phyloP scores from a whole-genome alignment of 1,140 invertebrate species.

The Harlomillsia oculata region DNA sequence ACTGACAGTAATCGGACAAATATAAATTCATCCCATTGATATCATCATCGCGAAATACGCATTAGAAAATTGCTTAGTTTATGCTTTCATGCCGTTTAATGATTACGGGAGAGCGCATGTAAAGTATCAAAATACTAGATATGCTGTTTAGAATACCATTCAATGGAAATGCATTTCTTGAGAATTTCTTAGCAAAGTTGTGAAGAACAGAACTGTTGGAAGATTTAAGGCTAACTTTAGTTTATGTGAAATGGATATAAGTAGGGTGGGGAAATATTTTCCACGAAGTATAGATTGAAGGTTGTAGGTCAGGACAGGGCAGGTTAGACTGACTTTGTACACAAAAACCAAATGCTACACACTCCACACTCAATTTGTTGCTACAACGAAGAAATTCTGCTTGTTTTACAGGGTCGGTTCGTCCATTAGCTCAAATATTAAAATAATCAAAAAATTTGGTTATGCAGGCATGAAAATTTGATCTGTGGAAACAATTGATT shows the following conservation, averaged over 20 bases:
- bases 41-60: too few relatives aligned
- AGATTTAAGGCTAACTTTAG: too few relatives aligned
- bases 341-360: constrained; percentile 13
- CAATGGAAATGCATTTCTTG: too few relatives aligned
- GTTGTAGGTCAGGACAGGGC: neutral
- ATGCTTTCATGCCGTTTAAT: too few relatives aligned
- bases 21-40: neutral
- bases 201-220: too few relatives aligned
- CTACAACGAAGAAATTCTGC: constrained; percentile 21
- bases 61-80: too few relatives aligned
- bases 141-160: too few relatives aligned
- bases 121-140: too few relatives aligned
- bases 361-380: constrained; percentile 13
- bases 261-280: constrained; percentile 7
- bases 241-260: too few relatives aligned
- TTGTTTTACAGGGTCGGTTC: constrained; percentile 28
- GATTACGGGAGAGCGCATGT: too few relatives aligned
- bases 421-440: constrained; percentile 20
- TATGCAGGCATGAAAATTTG: constrained; percentile 28
- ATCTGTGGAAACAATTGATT: constrained; percentile 1
- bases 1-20: neutral
- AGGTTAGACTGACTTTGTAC: constrained; percentile 13
- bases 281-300: neutral
- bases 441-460: constrained; percentile 15
- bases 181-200: too few relatives aligned